phyloP scores from a whole-genome alignment of 2,113 vertebrate species.

The Menidia beryllina region DNA sequence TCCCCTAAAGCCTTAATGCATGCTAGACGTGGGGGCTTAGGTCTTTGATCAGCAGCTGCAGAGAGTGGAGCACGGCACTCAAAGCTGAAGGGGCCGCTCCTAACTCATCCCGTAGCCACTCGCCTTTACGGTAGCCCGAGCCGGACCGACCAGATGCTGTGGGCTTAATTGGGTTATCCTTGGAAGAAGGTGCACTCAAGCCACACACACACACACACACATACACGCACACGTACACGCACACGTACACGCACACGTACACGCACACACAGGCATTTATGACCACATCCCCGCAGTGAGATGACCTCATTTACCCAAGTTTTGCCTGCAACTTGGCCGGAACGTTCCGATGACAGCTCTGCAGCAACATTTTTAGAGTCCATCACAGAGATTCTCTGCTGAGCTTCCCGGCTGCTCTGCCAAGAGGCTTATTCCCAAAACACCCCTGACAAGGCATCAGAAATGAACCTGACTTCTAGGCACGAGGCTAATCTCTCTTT shows the following conservation, averaged over 20 bases:
- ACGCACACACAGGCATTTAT: constrained; percentile 22
- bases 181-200: constrained; percentile 6
- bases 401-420: constrained; percentile 34
- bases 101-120: constrained; percentile 10
- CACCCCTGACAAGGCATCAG: constrained; percentile 28
- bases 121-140: constrained; percentile 1
- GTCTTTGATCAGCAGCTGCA: constrained; percentile 25
- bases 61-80: neutral
- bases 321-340: constrained; percentile 10
- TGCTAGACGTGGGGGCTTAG: neutral
- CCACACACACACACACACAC: neutral
- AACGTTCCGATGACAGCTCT: neutral
- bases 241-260: no score
- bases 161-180: constrained; percentile 47
- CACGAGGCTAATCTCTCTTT: constrained; percentile 66
- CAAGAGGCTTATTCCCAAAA: constrained; percentile 34
- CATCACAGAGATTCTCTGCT: constrained; percentile 17
- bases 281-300: constrained; percentile 57
- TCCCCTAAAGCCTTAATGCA: neutral
- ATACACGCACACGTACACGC: no score
- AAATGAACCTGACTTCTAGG: constrained; percentile 50
- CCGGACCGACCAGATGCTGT: constrained; percentile 30
- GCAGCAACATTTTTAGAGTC: neutral
- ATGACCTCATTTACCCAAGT: constrained; percentile 69
- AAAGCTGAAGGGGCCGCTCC: constrained; percentile 11